A percentile compares a stretch with the other conserved stretches of the same genome.
phyloP scores from a whole-genome alignment of 2,888 invertebrate genomes.

The Limulus polyphemus region DNA sequence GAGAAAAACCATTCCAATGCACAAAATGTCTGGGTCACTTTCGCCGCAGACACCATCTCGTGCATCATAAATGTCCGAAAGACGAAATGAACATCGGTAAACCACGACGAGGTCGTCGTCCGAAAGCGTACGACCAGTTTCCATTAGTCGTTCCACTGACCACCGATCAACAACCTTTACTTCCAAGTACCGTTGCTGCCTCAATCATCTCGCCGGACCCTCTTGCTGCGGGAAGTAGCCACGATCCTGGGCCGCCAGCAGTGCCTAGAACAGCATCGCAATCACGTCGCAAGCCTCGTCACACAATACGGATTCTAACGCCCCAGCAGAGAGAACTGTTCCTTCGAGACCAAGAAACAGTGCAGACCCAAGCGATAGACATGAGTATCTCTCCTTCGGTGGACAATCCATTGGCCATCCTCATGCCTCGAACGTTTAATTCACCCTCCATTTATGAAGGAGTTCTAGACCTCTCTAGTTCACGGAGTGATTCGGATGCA shows the following conservation, averaged over 20 bases:
- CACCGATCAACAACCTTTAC: not conserved
- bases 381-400: slow-evolving; percentile 24
- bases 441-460: slow-evolving; percentile 13
- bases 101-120: slow-evolving; percentile 28
- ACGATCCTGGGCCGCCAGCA: not conserved
- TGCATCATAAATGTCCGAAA: slow-evolving; percentile 65
- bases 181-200: slow-evolving; percentile 1
- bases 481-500: slow-evolving; percentile 24
- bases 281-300: slow-evolving; percentile 24
- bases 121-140: slow-evolving; percentile 24
- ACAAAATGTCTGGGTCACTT: slow-evolving; percentile 65
- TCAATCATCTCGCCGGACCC: slow-evolving; percentile 1
- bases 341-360: slow-evolving; percentile 21
- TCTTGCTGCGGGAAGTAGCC: not conserved
- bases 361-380: slow-evolving; percentile 28
- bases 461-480: slow-evolving; percentile 23
- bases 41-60: slow-evolving; percentile 67
- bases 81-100: slow-evolving; percentile 27
- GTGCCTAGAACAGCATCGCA: not conserved
- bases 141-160: slow-evolving; percentile 1
- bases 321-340: slow-evolving; percentile 25
- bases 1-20: slow-evolving; percentile 77
- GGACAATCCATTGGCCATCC: slow-evolving; percentile 5
- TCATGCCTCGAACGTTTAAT: slow-evolving; percentile 13
- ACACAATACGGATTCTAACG: slow-evolving; percentile 27